Base-by-base conservation (phyloP, 2,888 invertebrate species). In the Cerceris rybyensis region DNA sequence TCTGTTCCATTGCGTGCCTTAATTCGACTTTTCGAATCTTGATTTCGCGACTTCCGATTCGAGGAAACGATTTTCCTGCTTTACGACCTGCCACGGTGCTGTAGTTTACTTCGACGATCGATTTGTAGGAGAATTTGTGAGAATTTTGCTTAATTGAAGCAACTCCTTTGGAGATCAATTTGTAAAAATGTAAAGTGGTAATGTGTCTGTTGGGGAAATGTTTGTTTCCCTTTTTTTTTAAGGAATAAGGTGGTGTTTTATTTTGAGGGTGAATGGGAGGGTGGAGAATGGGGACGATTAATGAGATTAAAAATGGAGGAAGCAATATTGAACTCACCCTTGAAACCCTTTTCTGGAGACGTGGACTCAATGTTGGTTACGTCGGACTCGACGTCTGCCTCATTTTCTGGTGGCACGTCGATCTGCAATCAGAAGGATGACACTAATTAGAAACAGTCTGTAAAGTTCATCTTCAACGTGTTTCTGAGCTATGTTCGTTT, bases 321-420 rank as follows among this genome's bases (percentile, higher is more conserved):
- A 4, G 28, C 28, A 16, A 52, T 0, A 57, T 54, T 0, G 17
- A 7, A 72, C 90, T 87, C 81, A 92, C 92, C 92, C 86, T 92
- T 92, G 81, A 92, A 92, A 58, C 92, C 92, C 83, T 91, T 92
- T 77, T 92, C 92, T 57, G 91, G 92, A 7, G 90, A 91, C 13
- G 86, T 85, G 13, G 88, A 81, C 68, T 89, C 89, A 69, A 88
- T 86, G 82, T 87, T 90, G 49, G 86, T 86, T 52, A 81, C 84
- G 69, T 90, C 91, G 42, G 88, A 87, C 77, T 91, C 90, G 6
- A 87, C 85, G 77, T 90, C 91, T 14, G 87, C 88, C 41, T 91
- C 91, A 63, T 84, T 89, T 75, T 91, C 91, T 64, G 89, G 78
- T 57, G 91, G 91, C 14, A 90, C 88, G 75, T 92, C 91, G 75